Conservation (phyloP, 2,113 vertebrate genomes). For the Saguinus imperator region DNA sequence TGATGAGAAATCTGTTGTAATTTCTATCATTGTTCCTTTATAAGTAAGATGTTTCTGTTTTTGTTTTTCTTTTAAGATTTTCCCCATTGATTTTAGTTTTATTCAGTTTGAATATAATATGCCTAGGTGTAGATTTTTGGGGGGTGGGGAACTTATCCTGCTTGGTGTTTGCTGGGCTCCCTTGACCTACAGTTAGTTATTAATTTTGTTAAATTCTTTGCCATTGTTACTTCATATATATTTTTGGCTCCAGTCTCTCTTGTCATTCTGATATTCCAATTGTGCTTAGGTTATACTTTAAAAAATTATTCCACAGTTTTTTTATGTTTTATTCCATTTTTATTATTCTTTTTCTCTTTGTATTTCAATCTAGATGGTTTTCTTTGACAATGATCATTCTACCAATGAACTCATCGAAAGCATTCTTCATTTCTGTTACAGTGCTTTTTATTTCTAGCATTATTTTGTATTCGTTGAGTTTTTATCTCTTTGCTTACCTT, state of each 20-base stretch:
- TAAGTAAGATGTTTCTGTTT: neutral
- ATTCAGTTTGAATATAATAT: neutral
- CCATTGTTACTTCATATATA: neutral
- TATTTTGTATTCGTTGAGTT: neutral
- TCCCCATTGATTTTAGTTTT: neutral
- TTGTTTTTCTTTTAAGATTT: neutral
- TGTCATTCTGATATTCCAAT: neutral
- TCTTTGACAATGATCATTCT: neutral
- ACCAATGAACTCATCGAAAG: neutral
- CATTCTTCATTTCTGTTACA: neutral
- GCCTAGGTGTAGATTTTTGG: neutral
- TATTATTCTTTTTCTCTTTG: constrained; percentile 23
- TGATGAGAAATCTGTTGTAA: neutral
- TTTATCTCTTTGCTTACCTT: neutral
- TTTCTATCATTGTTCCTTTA: neutral
- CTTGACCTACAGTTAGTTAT: neutral
- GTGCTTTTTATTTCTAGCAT: neutral
- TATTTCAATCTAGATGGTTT: neutral
- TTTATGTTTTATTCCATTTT: neutral
- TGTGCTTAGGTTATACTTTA: neutral
- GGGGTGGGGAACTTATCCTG: neutral
- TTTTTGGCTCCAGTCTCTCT: neutral
- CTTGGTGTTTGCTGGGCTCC: neutral
- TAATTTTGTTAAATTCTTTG: neutral
- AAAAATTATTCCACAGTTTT: neutral